Evolutionary conservation across 2,797 vertebrate genomes (phyloP).

Genomic region (Pyrrhura leucotis): DNA sequence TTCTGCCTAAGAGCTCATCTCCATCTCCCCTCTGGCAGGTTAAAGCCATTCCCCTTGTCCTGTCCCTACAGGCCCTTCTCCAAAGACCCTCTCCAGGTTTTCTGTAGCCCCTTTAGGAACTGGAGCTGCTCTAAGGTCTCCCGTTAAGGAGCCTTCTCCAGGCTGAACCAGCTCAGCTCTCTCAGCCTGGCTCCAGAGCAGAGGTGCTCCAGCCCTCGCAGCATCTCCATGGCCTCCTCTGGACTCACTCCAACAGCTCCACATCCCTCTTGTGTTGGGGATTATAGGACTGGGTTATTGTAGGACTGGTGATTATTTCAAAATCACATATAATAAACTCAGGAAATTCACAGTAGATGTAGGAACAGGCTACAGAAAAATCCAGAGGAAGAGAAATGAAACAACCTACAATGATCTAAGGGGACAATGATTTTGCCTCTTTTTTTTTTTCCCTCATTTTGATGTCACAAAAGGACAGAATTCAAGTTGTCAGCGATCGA

Average conservation of each 20-base stretch:
- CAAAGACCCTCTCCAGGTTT: too few relatives aligned
- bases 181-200: background rate
- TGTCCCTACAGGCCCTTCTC: too few relatives aligned
- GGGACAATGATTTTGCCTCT: background rate
- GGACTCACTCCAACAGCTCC: background rate
- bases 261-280: background rate
- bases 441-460: background rate
- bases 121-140: too few relatives aligned
- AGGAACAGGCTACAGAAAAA: background rate
- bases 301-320: background rate
- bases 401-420: background rate
- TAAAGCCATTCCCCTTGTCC: too few relatives aligned
- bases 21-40: too few relatives aligned
- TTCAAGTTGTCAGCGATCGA: background rate
- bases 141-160: background rate
- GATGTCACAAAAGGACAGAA: background rate
- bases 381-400: background rate
- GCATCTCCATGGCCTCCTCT: background rate
- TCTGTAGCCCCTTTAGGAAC: too few relatives aligned
- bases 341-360: background rate
- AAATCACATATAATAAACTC: background rate
- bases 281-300: background rate
- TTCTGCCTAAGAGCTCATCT: too few relatives aligned
- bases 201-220: background rate
- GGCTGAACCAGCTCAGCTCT: background rate